phyloP scores from a whole-genome alignment of 2,113 vertebrate species.

The Drymodes brunneopygia region DNA sequence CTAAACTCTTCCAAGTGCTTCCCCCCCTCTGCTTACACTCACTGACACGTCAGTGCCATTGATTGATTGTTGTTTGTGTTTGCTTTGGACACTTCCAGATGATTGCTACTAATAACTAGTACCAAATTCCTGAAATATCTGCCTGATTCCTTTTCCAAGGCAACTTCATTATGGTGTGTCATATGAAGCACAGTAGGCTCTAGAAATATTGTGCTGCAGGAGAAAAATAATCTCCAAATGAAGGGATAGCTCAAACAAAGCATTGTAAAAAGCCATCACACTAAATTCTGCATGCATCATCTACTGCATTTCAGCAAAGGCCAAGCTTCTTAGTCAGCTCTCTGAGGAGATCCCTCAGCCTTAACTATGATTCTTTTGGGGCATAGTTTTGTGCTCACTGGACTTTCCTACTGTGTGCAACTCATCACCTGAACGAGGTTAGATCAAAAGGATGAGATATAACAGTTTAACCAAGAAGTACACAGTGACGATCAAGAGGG shows the following conservation, averaged over 20 bases:
- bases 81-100: slow-evolving; percentile 48
- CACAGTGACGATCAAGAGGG: background rate
- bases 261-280: slow-evolving; percentile 44
- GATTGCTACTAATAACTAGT: slow-evolving; percentile 52
- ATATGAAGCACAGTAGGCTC: background rate
- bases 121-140: slow-evolving; percentile 57
- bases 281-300: slow-evolving; percentile 54
- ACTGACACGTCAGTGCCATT: background rate
- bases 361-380: background rate
- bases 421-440: background rate
- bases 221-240: background rate
- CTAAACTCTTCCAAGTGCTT: background rate
- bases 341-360: background rate
- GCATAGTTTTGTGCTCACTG: background rate
- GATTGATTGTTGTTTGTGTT: slow-evolving; percentile 48
- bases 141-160: background rate
- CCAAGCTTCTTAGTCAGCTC: slow-evolving; percentile 41
- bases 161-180: background rate
- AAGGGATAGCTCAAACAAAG: slow-evolving; percentile 24
- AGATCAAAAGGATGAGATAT: background rate
- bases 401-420: background rate
- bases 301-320: background rate
- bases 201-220: background rate
- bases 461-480: background rate
- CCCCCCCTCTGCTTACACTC: background rate